These are phyloP conservation scores for Phortica magna DNA, from an alignment of 2,888 invertebrate species.

Conservation along the genomic window DNA sequence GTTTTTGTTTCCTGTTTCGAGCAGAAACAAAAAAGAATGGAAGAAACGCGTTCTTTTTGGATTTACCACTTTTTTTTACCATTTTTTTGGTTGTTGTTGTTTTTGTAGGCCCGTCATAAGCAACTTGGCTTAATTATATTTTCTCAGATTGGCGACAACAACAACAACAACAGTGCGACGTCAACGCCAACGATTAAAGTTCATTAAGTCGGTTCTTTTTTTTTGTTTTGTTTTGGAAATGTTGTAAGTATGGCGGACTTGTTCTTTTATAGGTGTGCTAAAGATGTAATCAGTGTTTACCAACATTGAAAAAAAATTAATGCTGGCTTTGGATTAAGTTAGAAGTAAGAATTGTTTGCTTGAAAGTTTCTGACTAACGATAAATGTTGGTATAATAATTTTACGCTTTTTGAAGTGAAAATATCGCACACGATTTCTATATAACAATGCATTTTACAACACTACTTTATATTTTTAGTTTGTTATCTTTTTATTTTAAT, in stretches of 20 bases:
- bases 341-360: too few relatives aligned
- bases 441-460: too few relatives aligned
- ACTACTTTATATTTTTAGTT: too few relatives aligned
- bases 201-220: background rate
- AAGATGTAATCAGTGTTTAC: too few relatives aligned
- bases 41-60: background rate
- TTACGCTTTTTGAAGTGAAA: too few relatives aligned
- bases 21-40: background rate
- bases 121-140: constrained; percentile 17
- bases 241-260: background rate
- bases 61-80: background rate
- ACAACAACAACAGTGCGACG: background rate
- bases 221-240: background rate
- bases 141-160: background rate
- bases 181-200: background rate
- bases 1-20: background rate
- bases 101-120: background rate
- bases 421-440: too few relatives aligned
- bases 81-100: background rate
- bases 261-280: too few relatives aligned
- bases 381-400: too few relatives aligned
- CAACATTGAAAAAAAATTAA: too few relatives aligned
- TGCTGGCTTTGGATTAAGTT: too few relatives aligned
- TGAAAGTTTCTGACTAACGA: too few relatives aligned
- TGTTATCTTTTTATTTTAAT: too few relatives aligned